Percentiles rank a stretch among this genome's conserved stretches.
Conservation (phyloP, 2,113 vertebrate species). For the Eudyptes chrysolophus region DNA sequence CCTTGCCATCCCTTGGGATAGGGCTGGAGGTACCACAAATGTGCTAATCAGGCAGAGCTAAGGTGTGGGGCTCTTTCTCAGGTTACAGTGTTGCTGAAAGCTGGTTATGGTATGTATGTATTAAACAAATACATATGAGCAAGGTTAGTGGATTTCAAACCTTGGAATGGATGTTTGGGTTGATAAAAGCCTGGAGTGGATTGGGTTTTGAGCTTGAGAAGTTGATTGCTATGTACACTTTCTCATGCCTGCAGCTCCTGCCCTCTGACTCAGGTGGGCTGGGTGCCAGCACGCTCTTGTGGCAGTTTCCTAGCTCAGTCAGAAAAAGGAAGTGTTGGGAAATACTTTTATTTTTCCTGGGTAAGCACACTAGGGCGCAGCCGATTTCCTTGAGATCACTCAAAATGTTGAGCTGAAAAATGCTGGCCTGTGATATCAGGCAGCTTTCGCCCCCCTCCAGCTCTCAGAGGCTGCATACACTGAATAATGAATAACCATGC, state of each 20-base stretch:
- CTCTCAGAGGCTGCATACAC: rapidly evolving
- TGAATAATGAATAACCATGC: not conserved
- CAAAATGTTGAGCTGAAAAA: not conserved
- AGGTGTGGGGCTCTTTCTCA: not conserved
- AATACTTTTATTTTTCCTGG: not conserved
- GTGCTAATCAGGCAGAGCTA: rapidly evolving
- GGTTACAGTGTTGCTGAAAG: rapidly evolving
- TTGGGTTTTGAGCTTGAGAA: not conserved
- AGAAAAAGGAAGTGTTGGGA: not conserved
- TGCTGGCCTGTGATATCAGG: rapidly evolving
- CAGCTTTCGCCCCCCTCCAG: not conserved
- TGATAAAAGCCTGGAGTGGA: not conserved
- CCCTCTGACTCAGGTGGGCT: not conserved
- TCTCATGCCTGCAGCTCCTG: not conserved
- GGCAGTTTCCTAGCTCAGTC: not conserved
- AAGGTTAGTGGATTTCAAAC: not conserved
- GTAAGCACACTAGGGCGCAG: not conserved
- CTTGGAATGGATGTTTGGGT: too few relatives aligned
- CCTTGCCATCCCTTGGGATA: not conserved
- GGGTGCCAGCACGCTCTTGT: not conserved
- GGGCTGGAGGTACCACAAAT: not conserved
- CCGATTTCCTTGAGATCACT: not conserved
- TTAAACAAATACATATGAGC: not conserved
- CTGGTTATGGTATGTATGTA: too few relatives aligned
- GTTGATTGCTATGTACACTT: not conserved